These are phyloP conservation scores for Spea multiplicata DNA, from an alignment of 2,113 vertebrate species.

Conservation along the genomic window DNA sequence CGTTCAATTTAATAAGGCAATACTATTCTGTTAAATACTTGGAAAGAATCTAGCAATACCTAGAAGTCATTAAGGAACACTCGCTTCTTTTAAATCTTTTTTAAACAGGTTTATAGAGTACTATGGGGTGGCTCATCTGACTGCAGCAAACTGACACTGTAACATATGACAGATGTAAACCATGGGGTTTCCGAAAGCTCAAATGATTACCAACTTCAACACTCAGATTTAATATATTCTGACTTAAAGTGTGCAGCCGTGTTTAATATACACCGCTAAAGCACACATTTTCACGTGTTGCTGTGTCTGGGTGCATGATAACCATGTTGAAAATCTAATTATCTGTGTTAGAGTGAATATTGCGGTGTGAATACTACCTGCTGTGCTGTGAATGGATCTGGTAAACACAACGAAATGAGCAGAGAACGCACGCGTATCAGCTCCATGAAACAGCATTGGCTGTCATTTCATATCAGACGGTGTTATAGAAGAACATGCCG, in stretches of 20 bases:
- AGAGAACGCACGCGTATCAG: conserved; percentile 49
- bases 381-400: conserved; percentile 82
- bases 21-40: neutral
- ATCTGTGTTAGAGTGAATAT: conserved; percentile 73
- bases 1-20: neutral
- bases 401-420: conserved; percentile 76
- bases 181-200: conserved; percentile 54
- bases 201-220: conserved; percentile 57
- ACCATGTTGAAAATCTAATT: conserved; percentile 82
- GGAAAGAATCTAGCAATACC: neutral
- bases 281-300: conserved; percentile 74
- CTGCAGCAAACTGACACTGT: conserved; percentile 48
- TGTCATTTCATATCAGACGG: neutral
- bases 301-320: conserved; percentile 76
- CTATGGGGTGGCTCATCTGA: neutral
- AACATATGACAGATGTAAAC: conserved; percentile 40
- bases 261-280: conserved; percentile 82
- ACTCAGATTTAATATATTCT: conserved; percentile 66
- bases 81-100: neutral
- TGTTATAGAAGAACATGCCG: too few relatives aligned
- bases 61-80: neutral
- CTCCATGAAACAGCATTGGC: neutral
- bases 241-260: conserved; percentile 79
- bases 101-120: conserved; percentile 26
- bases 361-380: conserved; percentile 78